A percentile compares a stretch with the other conserved stretches of the same genome.
Evolutionary conservation across 1,140 invertebrate species (phyloP).

Genomic region (Chrysoperla carnea): DNA sequence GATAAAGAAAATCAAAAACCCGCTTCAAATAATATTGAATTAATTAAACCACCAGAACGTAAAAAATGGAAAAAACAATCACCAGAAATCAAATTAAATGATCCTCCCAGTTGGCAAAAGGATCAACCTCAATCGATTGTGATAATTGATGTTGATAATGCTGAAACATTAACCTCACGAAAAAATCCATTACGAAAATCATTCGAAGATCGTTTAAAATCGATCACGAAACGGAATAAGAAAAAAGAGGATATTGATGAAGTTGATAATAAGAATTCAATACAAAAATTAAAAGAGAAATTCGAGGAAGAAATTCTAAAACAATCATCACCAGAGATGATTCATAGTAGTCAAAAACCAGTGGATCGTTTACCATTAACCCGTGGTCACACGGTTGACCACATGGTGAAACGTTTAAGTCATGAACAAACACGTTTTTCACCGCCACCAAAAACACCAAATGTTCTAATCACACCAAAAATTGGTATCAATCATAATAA

Average conservation of each 20-base stretch:
- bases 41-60: too few relatives aligned
- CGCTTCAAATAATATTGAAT: too few relatives aligned
- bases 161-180: too few relatives aligned
- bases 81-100: too few relatives aligned
- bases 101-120: too few relatives aligned
- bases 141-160: too few relatives aligned
- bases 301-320: constrained; percentile 4
- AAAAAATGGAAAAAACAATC: too few relatives aligned
- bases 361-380: constrained; percentile 25
- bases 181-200: too few relatives aligned
- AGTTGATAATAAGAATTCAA: constrained; percentile 2
- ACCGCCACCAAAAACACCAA: constrained; percentile 32
- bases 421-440: constrained; percentile 43
- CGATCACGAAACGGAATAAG: constrained; percentile 5
- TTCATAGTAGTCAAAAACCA: too few relatives aligned
- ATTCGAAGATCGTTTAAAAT: too few relatives aligned
- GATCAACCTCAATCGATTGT: too few relatives aligned
- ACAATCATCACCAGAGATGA: constrained; percentile 3
- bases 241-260: constrained; percentile 7
- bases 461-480: constrained; percentile 35
- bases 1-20: too few relatives aligned
- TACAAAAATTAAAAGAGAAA: constrained; percentile 3
- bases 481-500: constrained; percentile 43
- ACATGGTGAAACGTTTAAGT: constrained; percentile 40
- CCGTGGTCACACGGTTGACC: constrained; percentile 41